A percentile compares a stretch with the other conserved stretches of the same genome.
phyloP scores from a whole-genome alignment of 2,113 vertebrate species.

The Vulpes ferrilata region DNA sequence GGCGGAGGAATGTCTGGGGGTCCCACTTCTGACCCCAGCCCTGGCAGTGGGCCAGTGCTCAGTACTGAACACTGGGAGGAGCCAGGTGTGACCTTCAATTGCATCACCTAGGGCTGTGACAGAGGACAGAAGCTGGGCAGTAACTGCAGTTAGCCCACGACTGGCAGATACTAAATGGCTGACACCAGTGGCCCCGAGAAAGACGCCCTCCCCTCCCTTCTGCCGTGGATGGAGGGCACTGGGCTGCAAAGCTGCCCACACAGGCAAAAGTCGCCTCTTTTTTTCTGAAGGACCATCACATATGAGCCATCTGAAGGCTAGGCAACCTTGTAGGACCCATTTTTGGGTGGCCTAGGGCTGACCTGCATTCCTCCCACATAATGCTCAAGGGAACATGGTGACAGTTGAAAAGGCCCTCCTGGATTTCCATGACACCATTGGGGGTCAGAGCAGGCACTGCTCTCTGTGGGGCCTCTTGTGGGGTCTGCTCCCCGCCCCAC shows the following conservation, averaged over 20 bases:
- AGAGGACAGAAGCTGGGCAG: not conserved
- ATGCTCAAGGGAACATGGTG: not conserved
- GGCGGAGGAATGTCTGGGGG: not conserved
- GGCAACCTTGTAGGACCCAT: not conserved
- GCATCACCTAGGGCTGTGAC: not conserved
- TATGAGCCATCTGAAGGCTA: not conserved
- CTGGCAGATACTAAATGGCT: not conserved
- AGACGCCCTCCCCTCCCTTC: not conserved
- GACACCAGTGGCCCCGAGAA: not conserved
- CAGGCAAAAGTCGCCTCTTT: not conserved
- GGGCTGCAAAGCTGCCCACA: not conserved
- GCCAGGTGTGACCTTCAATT: not conserved
- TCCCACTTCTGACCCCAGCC: not conserved
- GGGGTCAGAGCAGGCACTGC: not conserved
- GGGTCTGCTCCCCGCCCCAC: not conserved
- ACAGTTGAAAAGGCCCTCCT: not conserved
- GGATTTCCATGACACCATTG: not conserved
- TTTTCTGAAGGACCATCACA: not conserved
- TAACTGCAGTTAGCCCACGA: not conserved
- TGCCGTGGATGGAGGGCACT: not conserved
- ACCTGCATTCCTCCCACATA: not conserved
- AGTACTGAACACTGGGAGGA: not conserved
- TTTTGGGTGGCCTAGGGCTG: not conserved
- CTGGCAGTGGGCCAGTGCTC: not conserved
- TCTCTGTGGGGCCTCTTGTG: no score